Base-by-base conservation (phyloP, 1,140 invertebrate species). In the Euglossa dilemma region DNA sequence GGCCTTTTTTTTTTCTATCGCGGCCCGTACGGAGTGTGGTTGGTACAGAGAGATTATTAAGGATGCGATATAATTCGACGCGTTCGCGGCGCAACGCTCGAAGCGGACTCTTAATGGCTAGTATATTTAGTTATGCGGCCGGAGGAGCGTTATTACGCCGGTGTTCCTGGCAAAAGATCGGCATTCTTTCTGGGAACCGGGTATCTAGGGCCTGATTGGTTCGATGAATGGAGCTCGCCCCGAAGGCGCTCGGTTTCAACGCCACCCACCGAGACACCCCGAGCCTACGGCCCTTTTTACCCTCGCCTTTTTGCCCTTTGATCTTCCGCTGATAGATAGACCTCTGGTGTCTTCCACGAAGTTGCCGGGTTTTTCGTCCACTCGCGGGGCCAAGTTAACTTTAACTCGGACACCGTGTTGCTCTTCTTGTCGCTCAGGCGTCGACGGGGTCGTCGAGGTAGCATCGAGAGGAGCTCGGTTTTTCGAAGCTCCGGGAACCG, bases 321-420 rank as follows among this genome's bases (percentile, higher is more conserved):
- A 67, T 67, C 43, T 47, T 67, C n/a, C 43, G 43, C 64, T 66
- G 66, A 69, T 69, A 69, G 50, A 69, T 69, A 47, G 45, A 69
- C 23, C 45, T 28, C 61, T 11, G 20, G 63, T 64, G 63, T 8
- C 43, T 67, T 45, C 36, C 23, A 45, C 36, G 64, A 16, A 23
- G 36, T 43, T 45, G 36, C 43, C 14, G n/a, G 45, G 43, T 45
- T 67, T 14, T 45, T 45, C 20, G 43, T 43, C 63, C 28, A 43
- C 18, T 43, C 36, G 28, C 28, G 11, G 59, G 25, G 25, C 28
- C 7, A 61, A 61, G 59, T 61, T 61, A 61, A 25, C n/a, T 61
- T 61, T 25, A 25, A 14, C 59, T 61, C 25, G n/a, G n/a, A 16
- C 59, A 54, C 52, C 4, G 52, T 36, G 36, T 36, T 36, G 36